Conservation (phyloP, 2,797 vertebrate species). For the Onychomys torridus region DNA sequence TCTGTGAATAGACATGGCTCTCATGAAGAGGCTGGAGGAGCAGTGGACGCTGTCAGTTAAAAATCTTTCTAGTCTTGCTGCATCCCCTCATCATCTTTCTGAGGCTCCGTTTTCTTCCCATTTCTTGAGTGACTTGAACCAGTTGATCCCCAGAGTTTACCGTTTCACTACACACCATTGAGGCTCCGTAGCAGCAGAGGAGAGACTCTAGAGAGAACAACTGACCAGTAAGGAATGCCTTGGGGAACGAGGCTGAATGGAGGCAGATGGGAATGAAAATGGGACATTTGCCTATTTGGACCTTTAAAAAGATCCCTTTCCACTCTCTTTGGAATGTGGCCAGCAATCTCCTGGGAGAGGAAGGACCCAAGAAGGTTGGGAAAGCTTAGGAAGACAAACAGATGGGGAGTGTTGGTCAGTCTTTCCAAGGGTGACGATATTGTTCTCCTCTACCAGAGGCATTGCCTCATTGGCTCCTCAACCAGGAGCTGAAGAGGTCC, state of each 20-base stretch:
- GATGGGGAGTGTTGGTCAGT: not conserved
- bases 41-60: not conserved
- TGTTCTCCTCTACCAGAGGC: too few relatives aligned
- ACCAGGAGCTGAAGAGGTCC: not conserved
- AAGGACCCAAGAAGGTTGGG: rapidly evolving
- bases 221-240: rapidly evolving
- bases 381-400: not conserved
- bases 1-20: not conserved
- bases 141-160: not conserved
- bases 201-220: rapidly evolving
- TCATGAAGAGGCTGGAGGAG: not conserved
- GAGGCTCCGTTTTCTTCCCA: slow-evolving; percentile 1
- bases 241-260: not conserved
- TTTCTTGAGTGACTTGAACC: not conserved
- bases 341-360: not conserved
- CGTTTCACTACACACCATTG: not conserved
- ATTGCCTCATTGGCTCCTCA: not conserved
- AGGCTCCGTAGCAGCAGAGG: not conserved
- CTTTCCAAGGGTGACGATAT: not conserved
- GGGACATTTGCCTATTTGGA: not conserved
- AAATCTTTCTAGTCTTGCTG: too few relatives aligned
- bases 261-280: rapidly evolving
- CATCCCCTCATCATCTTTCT: not conserved
- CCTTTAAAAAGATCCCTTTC: slow-evolving; percentile 25
- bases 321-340: slow-evolving; percentile 3